Conservation (phyloP, 2,888 invertebrate genomes). For the Epiblema foenella region DNA sequence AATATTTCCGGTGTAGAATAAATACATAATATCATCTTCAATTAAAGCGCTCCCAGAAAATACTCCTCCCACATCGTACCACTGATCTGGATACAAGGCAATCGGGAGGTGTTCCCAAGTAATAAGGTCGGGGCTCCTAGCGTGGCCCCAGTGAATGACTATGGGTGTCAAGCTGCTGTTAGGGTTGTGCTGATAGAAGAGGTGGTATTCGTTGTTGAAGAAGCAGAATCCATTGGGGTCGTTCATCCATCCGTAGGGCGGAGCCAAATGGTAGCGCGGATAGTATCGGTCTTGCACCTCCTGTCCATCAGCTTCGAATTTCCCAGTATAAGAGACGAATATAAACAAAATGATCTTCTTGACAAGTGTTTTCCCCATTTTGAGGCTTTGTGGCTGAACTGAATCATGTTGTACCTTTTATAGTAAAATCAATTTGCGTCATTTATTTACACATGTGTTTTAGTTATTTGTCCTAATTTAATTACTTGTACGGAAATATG, state of each 20-base stretch:
- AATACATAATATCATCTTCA: constrained; percentile 64
- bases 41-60: constrained; percentile 81
- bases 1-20: constrained; percentile 73
- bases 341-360: background rate
- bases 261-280: constrained; percentile 69
- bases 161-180: constrained; percentile 62
- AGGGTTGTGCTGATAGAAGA: constrained; percentile 82
- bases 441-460: background rate
- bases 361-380: background rate
- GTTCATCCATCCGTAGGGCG: constrained; percentile 80
- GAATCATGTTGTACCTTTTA: background rate
- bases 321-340: background rate
- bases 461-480: no score
- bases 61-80: constrained; percentile 69
- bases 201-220: constrained; percentile 70
- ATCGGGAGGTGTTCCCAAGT: constrained; percentile 77
- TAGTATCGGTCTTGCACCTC: constrained; percentile 54
- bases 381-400: background rate
- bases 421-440: background rate
- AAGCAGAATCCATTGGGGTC: constrained; percentile 82
- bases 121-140: constrained; percentile 73
- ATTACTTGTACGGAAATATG: no score
- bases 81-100: constrained; percentile 73
- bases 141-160: constrained; percentile 82
- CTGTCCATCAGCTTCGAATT: background rate